Evolutionary conservation across 2,113 vertebrate species (phyloP).

Genomic region (Sphaerodactylus townsendi): DNA sequence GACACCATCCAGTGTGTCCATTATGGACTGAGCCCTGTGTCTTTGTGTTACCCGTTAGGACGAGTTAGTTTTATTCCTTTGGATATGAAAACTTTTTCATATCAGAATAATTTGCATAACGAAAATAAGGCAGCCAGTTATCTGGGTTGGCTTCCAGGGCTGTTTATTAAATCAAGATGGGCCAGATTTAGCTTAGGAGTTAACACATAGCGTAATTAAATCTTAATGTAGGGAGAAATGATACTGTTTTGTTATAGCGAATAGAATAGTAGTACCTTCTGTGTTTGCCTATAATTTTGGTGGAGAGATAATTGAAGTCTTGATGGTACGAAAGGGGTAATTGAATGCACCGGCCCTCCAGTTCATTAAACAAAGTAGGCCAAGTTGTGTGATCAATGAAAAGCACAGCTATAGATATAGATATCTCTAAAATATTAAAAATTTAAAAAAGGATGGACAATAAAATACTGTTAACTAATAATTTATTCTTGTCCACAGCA

Average conservation of each 20-base stretch:
- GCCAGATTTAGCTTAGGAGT: slow-evolving; percentile 70
- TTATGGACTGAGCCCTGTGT: not conserved
- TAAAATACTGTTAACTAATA: slow-evolving; percentile 71
- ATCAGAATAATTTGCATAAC: not conserved
- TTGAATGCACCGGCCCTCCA: slow-evolving; percentile 92
- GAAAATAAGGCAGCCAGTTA: not conserved
- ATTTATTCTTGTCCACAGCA: slow-evolving; percentile 52
- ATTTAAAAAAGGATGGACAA: slow-evolving; percentile 51
- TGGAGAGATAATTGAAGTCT: slow-evolving; percentile 90
- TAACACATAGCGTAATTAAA: slow-evolving; percentile 76
- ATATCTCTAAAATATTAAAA: slow-evolving; percentile 19
- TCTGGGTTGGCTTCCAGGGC: slow-evolving; percentile 14
- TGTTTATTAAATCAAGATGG: slow-evolving; percentile 55
- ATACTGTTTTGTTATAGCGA: slow-evolving; percentile 74
- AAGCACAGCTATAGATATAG: slow-evolving; percentile 64
- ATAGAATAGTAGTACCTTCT: slow-evolving; percentile 75
- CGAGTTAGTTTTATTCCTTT: not conserved
- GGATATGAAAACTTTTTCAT: not conserved
- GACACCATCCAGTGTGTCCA: no score
- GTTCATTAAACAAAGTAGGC: slow-evolving; percentile 91
- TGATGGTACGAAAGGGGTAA: slow-evolving; percentile 87
- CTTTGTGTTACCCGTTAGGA: not conserved
- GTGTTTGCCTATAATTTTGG: slow-evolving; percentile 82
- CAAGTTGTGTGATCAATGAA: slow-evolving; percentile 82
- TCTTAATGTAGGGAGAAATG: slow-evolving; percentile 80